These are phyloP conservation scores for Danionella cerebrum DNA, from an alignment of 2,113 vertebrate species.

Conservation along the genomic window DNA sequence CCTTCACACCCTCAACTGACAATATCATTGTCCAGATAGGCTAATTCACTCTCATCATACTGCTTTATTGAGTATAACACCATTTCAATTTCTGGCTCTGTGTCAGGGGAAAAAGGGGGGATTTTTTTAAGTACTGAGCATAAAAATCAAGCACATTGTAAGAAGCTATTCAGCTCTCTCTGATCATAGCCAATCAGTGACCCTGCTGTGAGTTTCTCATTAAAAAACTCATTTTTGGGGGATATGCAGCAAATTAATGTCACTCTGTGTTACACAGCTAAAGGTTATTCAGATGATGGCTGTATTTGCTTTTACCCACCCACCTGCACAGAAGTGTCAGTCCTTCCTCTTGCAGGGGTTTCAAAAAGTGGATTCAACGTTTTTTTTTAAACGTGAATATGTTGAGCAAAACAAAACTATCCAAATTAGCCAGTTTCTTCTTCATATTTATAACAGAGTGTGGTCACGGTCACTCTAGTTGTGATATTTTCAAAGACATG, in stretches of 20 bases:
- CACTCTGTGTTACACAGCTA: neutral
- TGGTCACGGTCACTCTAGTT: no score
- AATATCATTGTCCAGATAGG: constrained; percentile 1
- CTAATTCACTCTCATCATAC: constrained; percentile 27
- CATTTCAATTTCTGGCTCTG: neutral
- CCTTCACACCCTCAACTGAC: neutral
- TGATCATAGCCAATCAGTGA: constrained; percentile 14
- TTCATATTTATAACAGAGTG: neutral
- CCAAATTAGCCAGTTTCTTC: constrained; percentile 5
- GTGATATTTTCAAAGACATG: no score
- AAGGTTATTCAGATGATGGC: constrained; percentile 6
- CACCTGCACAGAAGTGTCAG: neutral
- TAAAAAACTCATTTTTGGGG: neutral
- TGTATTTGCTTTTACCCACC: neutral
- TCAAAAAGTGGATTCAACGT: neutral
- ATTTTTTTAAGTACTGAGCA: neutral
- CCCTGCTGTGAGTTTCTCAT: constrained; percentile 19
- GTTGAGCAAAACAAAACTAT: neutral
- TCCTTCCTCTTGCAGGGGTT: neutral
- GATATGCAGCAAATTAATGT: constrained; percentile 1
- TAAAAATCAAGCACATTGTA: neutral
- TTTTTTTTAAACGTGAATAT: neutral
- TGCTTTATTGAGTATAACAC: constrained; percentile 15
- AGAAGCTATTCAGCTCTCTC: neutral
- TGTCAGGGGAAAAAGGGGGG: neutral